phyloP scores from a whole-genome alignment of 2,888 invertebrate species.

The Philopedon plagiatum region DNA sequence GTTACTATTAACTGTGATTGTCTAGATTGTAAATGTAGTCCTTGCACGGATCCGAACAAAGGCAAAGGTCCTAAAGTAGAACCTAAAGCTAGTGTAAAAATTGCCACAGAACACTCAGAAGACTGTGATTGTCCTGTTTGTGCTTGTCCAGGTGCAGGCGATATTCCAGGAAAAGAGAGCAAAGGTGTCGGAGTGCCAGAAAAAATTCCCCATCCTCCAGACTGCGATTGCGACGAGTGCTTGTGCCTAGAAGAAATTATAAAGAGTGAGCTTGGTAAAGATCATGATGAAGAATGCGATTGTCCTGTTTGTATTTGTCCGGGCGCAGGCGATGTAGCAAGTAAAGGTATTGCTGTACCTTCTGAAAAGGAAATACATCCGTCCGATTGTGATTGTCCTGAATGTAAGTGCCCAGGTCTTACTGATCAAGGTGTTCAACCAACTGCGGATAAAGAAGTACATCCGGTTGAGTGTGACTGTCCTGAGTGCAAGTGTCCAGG shows the following conservation, averaged over 20 bases:
- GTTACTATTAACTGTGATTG: slow-evolving; percentile 41
- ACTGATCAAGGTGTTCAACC: neutral
- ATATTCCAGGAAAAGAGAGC: slow-evolving; percentile 20
- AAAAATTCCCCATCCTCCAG: slow-evolving; percentile 44
- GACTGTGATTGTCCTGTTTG: slow-evolving; percentile 24
- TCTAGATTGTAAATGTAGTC: slow-evolving; percentile 43
- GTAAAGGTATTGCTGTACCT: neutral
- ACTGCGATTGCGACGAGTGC: slow-evolving; percentile 50
- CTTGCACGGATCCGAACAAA: slow-evolving; percentile 48
- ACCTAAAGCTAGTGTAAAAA: neutral
- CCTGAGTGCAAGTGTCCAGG: neutral
- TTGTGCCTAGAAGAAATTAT: slow-evolving; percentile 47
- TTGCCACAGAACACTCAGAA: slow-evolving; percentile 1
- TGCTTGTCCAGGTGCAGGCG: neutral
- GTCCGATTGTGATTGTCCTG: slow-evolving; percentile 43
- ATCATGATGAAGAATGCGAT: slow-evolving; percentile 21
- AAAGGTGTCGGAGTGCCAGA: slow-evolving; percentile 26
- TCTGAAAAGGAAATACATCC: slow-evolving; percentile 10
- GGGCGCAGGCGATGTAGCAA: slow-evolving; percentile 1
- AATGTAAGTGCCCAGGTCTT: slow-evolving; percentile 38
- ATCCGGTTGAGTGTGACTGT: slow-evolving; percentile 31
- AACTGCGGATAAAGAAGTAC: neutral
- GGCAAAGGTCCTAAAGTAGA: neutral
- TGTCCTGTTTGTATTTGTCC: slow-evolving; percentile 46
- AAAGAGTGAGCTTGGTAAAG: slow-evolving; percentile 18